These are phyloP conservation scores for Nymphicus hollandicus DNA, from an alignment of 2,113 vertebrate genomes.

Conservation along the genomic window DNA sequence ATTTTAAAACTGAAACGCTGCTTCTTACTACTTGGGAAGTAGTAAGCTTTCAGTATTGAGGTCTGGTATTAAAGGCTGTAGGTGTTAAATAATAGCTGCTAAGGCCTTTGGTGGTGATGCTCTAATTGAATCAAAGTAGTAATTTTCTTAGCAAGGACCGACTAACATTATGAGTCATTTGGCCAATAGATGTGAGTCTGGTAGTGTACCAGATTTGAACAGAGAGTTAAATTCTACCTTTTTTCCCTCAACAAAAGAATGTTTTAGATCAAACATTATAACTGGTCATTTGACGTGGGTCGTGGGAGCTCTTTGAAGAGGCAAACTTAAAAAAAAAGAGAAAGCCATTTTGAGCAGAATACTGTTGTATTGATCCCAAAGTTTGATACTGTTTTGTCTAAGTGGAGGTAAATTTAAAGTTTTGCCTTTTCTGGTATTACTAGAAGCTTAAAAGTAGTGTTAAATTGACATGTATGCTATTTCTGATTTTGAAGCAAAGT, in stretches of 20 bases:
- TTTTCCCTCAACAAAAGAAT: neutral
- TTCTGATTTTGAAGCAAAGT: neutral
- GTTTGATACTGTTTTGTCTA: neutral
- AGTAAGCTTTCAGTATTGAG: neutral
- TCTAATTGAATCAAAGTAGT: neutral
- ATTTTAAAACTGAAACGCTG: neutral
- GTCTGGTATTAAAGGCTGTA: neutral
- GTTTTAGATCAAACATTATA: neutral
- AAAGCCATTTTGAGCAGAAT: neutral
- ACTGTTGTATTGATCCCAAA: neutral
- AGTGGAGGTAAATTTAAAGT: neutral
- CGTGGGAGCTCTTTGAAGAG: neutral
- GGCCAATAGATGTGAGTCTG: neutral
- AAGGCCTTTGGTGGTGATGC: neutral
- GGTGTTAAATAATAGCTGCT: neutral
- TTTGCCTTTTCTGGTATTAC: neutral
- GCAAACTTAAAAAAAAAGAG: neutral
- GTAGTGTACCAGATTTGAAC: neutral
- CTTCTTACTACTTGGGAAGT: neutral
- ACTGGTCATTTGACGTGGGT: neutral
- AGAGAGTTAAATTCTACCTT: neutral
- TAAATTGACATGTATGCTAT: neutral
- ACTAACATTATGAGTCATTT: neutral
- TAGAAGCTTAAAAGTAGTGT: neutral
- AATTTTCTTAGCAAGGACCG: neutral